Conservation (phyloP, 2,113 vertebrate genomes). For the Lophotis ruficrista region DNA sequence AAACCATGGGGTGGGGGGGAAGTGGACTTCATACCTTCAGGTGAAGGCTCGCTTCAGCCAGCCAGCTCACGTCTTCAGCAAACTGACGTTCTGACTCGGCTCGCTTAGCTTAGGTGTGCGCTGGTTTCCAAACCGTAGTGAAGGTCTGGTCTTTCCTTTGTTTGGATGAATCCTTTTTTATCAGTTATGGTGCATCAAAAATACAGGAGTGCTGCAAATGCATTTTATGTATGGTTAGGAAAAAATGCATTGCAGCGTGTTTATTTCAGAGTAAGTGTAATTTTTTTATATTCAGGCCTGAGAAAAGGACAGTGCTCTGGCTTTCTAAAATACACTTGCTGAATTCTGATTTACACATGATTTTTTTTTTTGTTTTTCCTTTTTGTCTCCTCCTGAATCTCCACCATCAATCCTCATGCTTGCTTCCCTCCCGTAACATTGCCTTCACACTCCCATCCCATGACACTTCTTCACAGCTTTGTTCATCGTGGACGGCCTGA, state of each 20-base stretch:
- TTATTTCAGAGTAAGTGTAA: background rate
- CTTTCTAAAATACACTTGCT: conserved; percentile 10
- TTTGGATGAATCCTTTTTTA: background rate
- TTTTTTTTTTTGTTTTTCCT: conserved; percentile 57
- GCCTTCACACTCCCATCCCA: conserved; percentile 44
- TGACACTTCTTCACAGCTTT: conserved; percentile 79
- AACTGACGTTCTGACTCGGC: background rate
- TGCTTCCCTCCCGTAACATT: conserved; percentile 39
- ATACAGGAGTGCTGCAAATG: background rate
- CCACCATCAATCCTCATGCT: conserved; percentile 38
- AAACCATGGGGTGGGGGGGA: background rate
- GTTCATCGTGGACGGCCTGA: conserved; percentile 87
- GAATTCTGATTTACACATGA: conserved; percentile 53
- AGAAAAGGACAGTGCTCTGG: conserved; percentile 66
- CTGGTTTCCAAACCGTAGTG: background rate
- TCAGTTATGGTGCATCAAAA: background rate
- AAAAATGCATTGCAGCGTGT: background rate
- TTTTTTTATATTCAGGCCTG: background rate
- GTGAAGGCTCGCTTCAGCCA: background rate
- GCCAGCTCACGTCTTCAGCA: background rate
- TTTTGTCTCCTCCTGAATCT: conserved; percentile 59
- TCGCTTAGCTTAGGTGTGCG: background rate
- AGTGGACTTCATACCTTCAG: background rate
- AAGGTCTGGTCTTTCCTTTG: background rate
- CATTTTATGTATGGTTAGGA: background rate